A percentile compares a stretch with the other conserved stretches of the same genome.
These are phyloP conservation scores for Anarhynchus alexandrinus DNA, from an alignment of 2,113 vertebrate genomes.

Conservation along the genomic window DNA sequence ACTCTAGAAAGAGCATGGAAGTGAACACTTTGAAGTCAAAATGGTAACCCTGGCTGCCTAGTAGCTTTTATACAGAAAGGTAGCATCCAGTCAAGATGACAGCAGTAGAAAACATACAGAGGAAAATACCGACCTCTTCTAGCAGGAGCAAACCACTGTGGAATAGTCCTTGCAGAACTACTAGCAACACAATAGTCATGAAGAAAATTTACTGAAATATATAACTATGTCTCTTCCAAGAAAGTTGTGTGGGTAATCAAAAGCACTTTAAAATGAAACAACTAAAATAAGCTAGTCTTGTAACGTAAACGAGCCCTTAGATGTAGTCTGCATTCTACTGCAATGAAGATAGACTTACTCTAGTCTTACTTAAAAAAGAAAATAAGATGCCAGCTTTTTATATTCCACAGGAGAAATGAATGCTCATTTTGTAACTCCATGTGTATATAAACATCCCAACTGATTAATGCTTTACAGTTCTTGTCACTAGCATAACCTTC, in stretches of 20 bases:
- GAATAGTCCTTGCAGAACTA: neutral
- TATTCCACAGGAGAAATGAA: neutral
- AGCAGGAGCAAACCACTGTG: neutral
- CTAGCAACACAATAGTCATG: neutral
- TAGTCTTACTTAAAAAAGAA: neutral
- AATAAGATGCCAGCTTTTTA: neutral
- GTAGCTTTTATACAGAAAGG: accelerated
- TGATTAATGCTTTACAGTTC: neutral
- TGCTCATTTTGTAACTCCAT: neutral
- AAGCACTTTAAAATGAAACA: neutral
- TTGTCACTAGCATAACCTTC: neutral
- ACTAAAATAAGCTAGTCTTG: neutral
- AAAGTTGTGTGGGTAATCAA: neutral
- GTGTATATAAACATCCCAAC: neutral
- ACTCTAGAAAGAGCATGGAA: neutral
- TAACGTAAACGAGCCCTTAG: neutral
- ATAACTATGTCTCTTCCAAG: neutral
- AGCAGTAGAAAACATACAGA: neutral
- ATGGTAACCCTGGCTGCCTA: neutral
- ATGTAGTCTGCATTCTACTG: neutral
- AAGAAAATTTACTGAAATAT: neutral
- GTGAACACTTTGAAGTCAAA: neutral
- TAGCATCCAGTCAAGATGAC: neutral
- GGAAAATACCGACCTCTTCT: neutral
- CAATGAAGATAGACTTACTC: neutral